Percentiles rank a stretch among this genome's conserved stretches.
These are phyloP conservation scores for Rhagonycha lutea DNA, from an alignment of 2,888 invertebrate species.

Conservation along the genomic window DNA sequence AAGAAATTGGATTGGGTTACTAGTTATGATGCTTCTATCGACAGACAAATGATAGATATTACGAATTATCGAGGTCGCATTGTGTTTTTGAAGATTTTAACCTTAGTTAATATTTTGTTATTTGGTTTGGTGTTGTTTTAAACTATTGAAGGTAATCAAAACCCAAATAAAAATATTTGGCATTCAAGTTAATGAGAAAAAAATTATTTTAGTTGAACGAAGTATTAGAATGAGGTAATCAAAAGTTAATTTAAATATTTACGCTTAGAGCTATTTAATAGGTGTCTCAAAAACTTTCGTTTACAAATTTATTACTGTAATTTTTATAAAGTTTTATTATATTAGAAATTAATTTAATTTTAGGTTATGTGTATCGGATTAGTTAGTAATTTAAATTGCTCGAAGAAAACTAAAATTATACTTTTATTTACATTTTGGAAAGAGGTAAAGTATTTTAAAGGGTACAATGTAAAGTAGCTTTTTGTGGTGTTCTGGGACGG, in stretches of 20 bases:
- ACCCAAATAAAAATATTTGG: neutral
- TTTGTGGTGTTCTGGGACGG: conserved; percentile 31
- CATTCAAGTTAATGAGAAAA: neutral
- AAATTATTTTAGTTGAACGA: neutral
- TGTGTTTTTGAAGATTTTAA: no score
- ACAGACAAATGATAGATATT: no score
- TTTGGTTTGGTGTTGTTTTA: no score
- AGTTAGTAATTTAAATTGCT: neutral
- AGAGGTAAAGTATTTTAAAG: conserved; percentile 25
- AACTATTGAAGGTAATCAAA: neutral
- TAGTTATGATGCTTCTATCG: no score
- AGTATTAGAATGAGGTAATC: neutral
- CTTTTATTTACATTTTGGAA: conserved; percentile 17
- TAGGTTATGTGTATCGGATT: neutral
- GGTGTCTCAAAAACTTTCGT: neutral
- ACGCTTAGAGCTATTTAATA: neutral
- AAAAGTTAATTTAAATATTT: neutral
- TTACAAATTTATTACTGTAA: neutral
- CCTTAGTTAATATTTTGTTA: no score
- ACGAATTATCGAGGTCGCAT: no score
- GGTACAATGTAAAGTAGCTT: conserved; percentile 29
- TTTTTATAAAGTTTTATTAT: neutral
- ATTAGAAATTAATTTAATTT: neutral
- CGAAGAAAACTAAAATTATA: neutral
- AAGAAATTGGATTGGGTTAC: no score